Evolutionary conservation across 2,113 vertebrate genomes (phyloP).

Genomic region (Diphyllodes magnificus): DNA sequence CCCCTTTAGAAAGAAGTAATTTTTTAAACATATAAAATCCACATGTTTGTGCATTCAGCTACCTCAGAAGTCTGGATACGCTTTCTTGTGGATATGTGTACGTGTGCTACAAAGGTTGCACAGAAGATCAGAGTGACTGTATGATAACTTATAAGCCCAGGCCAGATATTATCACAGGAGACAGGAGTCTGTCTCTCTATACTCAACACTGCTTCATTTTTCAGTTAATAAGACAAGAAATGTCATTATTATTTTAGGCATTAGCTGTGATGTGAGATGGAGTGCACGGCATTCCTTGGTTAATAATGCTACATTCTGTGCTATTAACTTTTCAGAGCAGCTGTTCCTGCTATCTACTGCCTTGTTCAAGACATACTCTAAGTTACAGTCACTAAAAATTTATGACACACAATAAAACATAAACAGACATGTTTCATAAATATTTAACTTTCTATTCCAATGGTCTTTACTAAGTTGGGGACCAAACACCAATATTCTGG

Average conservation of each 20-base stretch:
- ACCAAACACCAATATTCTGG: background rate
- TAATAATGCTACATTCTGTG: conserved; percentile 62
- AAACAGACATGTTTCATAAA: background rate
- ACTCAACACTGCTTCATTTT: conserved; percentile 63
- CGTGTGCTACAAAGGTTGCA: conserved; percentile 25
- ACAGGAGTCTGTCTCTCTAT: conserved; percentile 37
- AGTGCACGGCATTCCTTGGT: conserved; percentile 47
- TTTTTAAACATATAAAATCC: conserved; percentile 47
- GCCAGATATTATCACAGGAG: conserved; percentile 66
- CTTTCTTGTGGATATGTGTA: conserved; percentile 40
- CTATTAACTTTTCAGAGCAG: conserved; percentile 61
- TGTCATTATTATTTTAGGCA: conserved; percentile 70
- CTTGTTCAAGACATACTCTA: background rate
- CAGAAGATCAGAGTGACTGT: conserved; percentile 51
- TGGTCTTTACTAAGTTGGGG: background rate
- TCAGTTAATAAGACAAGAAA: conserved; percentile 69
- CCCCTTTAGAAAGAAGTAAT: conserved; percentile 18
- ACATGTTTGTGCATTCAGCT: conserved; percentile 43
- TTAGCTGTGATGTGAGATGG: conserved; percentile 55
- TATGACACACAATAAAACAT: background rate
- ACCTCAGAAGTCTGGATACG: background rate
- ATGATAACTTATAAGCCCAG: conserved; percentile 30
- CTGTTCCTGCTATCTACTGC: conserved; percentile 32
- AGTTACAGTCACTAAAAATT: background rate
- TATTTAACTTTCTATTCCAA: background rate